These are phyloP conservation scores for Caenorhabditis sulstoni DNA, from an alignment of 2,888 invertebrate genomes.

Conservation along the genomic window DNA sequence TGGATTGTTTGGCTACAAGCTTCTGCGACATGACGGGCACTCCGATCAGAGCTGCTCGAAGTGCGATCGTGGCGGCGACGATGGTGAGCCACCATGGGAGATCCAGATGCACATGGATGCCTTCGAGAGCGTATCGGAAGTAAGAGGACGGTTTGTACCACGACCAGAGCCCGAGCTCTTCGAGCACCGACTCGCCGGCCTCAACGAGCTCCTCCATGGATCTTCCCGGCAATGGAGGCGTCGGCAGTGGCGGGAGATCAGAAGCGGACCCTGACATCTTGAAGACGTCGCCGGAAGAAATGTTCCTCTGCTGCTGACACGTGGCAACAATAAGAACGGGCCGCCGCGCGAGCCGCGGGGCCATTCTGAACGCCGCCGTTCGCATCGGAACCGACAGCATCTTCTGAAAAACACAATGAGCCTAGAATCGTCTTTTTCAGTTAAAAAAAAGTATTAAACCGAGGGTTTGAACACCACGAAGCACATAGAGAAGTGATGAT, in stretches of 20 bases:
- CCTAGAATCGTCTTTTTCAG: no score
- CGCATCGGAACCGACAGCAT: conserved; percentile 66
- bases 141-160: conserved; percentile 89
- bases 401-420: conserved; percentile 14
- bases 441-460: no score
- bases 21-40: conserved; percentile 88
- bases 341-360: conserved; percentile 19
- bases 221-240: conserved; percentile 58
- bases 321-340: neutral
- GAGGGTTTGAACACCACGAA: no score
- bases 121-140: conserved; percentile 89
- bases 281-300: conserved; percentile 65
- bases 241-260: conserved; percentile 62
- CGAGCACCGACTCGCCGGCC: conserved; percentile 71
- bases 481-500: no score
- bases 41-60: conserved; percentile 89
- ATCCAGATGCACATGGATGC: conserved; percentile 87
- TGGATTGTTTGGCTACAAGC: conserved; percentile 87
- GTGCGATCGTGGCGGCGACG: conserved; percentile 87
- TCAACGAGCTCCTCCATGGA: conserved; percentile 62
- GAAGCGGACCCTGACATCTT: conserved; percentile 44
- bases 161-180: conserved; percentile 75
- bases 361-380: conserved; percentile 40
- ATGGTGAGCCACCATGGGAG: conserved; percentile 96
- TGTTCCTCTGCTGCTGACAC: conserved; percentile 32